Evolutionary conservation across 2,888 invertebrate genomes (phyloP), one percentile per base, ranked within the genome.

Genomic region (Coremacera marginata): DNA sequence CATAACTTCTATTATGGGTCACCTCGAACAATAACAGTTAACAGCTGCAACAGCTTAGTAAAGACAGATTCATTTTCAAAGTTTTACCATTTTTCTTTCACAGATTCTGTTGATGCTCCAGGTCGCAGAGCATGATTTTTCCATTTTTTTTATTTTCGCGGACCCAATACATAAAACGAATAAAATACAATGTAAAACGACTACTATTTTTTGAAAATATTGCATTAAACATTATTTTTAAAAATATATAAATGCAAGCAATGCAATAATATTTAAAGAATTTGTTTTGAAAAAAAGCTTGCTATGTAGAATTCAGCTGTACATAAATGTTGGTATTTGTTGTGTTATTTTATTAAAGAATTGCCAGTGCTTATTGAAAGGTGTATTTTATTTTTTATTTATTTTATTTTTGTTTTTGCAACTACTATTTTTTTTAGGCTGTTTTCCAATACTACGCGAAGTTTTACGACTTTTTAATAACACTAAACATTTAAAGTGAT

Each of bases 221-320:
- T 22, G 25, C 9, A 57, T 60, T 16, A 25, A 60, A 25, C 5
- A 8, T 19, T 11, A 60, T 25, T 25, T 25, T 0, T 25, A 9
- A 25, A 25, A 60, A 60, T 27, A 25, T 60, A 49, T 75, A 52
- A 31, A 31, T 4, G 1, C 11, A 44, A 44, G 44, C 44, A 44
- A 44, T 44, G 44, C 44, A 65, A 55, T 44, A 65, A 49, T 70
- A 63, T 70, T 67, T 74, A 62, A 76, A 62, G 22, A 60, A 65
- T 68, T 77, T 67, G 22, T 70, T 74, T 52, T 49, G n/a, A 63
- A 65, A 70, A 65, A 52, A 76, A 52, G 67, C 19, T 60, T 68
- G 62, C 60, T 67, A 72, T 75, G 71, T 77, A 79, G 76, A 79
- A 73, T 74, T 60, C 34, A 62, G 22, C 55, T n/a, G 16, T 16